Conservation (phyloP, 37 sponge, comb jelly and placozoan genomes). For the Axinella damicornis region DNA sequence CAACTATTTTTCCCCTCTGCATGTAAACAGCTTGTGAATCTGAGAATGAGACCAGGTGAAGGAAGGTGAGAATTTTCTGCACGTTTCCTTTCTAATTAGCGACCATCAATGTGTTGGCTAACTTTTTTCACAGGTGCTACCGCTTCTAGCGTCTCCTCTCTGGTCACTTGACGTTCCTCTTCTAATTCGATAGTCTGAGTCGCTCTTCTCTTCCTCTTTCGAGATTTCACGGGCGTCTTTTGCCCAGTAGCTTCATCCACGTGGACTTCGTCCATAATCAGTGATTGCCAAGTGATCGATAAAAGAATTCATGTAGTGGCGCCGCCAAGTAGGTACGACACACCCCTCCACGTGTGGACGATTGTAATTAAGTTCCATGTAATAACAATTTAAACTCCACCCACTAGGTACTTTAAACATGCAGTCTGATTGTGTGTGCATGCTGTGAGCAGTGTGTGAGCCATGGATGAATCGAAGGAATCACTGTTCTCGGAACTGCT, state of each 20-base stretch:
- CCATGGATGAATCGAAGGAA: background rate
- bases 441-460: too few species aligned
- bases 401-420: too few species aligned
- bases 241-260: slow-evolving; percentile 40
- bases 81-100: background rate
- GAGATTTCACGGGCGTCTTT: background rate
- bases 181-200: background rate
- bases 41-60: too few species aligned
- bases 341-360: slow-evolving; percentile 3
- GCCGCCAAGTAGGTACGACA: background rate
- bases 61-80: too few species aligned
- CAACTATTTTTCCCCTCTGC: too few species aligned
- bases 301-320: too few species aligned
- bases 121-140: slow-evolving; percentile 31
- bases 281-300: too few species aligned
- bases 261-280: slow-evolving; percentile 3
- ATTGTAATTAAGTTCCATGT: too few species aligned
- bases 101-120: background rate
- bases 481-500: slow-evolving; percentile 8
- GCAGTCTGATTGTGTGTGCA: too few species aligned
- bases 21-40: too few species aligned
- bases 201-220: slow-evolving; percentile 23
- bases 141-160: background rate
- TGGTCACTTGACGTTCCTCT: background rate
- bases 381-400: too few species aligned